phyloP scores from a whole-genome alignment of 1,140 invertebrate genomes.

The Bombus cullumanus region DNA sequence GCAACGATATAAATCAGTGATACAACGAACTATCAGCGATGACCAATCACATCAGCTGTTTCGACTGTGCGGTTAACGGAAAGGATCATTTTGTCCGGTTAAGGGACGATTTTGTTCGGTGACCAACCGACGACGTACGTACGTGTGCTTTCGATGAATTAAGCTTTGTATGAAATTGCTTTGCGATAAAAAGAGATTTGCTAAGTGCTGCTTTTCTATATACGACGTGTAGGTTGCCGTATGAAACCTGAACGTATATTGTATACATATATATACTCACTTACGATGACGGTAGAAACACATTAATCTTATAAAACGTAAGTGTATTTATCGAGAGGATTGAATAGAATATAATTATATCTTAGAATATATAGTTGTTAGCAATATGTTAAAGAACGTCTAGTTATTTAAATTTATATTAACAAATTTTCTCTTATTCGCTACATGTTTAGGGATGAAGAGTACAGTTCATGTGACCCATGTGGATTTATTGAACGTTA shows the following conservation, averaged over 20 bases:
- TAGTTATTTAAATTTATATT: no score
- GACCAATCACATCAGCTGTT: not conserved
- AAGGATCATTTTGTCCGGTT: not conserved
- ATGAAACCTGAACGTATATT: not conserved
- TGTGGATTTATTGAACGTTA: not conserved
- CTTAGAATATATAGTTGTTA: not conserved
- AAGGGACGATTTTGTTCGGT: not conserved
- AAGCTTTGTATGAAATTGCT: not conserved
- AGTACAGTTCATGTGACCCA: no score
- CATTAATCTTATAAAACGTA: not conserved
- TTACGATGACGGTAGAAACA: not conserved
- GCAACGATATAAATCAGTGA: not conserved
- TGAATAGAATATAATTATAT: not conserved
- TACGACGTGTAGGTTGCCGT: no score
- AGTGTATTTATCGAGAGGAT: not conserved
- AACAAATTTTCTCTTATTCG: no score
- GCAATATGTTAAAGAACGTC: no score
- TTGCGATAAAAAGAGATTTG: not conserved
- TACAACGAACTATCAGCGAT: not conserved
- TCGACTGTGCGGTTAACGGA: not conserved
- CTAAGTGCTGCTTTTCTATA: not conserved
- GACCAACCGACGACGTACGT: no score
- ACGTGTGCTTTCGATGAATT: not conserved
- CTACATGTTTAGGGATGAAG: no score
- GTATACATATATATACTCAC: not conserved